A percentile compares a stretch with the other conserved stretches of the same genome.
Conservation (phyloP, 2,113 vertebrate species). For the Lamprologus tigripictilis region DNA sequence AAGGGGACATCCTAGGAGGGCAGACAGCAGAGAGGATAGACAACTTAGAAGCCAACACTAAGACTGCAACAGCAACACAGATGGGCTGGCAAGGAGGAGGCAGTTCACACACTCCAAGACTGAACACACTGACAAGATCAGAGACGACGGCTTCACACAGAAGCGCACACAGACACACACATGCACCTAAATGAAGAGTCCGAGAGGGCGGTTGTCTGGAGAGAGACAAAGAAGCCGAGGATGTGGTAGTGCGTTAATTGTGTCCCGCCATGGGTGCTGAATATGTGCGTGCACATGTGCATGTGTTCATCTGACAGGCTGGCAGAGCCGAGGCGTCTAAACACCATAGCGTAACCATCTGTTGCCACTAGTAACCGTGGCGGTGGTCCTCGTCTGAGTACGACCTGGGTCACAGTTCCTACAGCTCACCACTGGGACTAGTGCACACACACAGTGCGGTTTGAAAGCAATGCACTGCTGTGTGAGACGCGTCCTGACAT, state of each 20-base stretch:
- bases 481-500: neutral
- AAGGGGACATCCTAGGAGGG: neutral
- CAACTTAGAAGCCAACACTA: slow-evolving; percentile 26
- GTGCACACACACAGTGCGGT: neutral
- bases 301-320: slow-evolving; percentile 22
- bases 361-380: slow-evolving; percentile 41
- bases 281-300: neutral
- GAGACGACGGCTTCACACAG: slow-evolving; percentile 27
- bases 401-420: slow-evolving; percentile 38
- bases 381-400: slow-evolving; percentile 47
- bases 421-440: slow-evolving; percentile 29
- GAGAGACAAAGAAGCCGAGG: neutral
- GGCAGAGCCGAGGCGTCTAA: slow-evolving; percentile 40
- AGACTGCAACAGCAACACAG: slow-evolving; percentile 51
- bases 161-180: neutral
- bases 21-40: slow-evolving; percentile 13
- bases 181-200: slow-evolving; percentile 1
- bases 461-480: neutral
- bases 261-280: slow-evolving; percentile 20
- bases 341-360: slow-evolving; percentile 52
- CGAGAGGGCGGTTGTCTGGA: neutral
- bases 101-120: slow-evolving; percentile 36
- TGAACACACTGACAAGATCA: slow-evolving; percentile 56
- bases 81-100: slow-evolving; percentile 61
- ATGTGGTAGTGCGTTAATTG: slow-evolving; percentile 45